phyloP scores from a whole-genome alignment of 2,113 vertebrate species.

The Syrmaticus mikado region DNA sequence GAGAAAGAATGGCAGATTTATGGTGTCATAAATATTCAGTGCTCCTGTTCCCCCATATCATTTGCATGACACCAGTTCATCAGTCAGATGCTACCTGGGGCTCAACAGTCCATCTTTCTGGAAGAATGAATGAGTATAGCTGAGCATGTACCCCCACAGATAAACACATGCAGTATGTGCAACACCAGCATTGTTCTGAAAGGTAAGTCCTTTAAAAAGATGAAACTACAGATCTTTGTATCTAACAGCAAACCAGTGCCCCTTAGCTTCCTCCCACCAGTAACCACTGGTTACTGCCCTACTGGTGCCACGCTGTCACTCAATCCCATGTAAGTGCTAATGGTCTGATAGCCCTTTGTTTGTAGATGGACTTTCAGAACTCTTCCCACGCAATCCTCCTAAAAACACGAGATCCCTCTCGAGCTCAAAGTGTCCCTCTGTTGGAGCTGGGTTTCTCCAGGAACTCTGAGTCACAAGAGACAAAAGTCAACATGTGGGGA shows the following conservation, averaged over 20 bases:
- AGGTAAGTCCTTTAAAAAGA: neutral
- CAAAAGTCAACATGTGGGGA: rapidly evolving
- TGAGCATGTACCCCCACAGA: neutral
- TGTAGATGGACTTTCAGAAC: neutral
- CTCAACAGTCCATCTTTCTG: neutral
- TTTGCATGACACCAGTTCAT: neutral
- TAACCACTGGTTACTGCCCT: neutral
- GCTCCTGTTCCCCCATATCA: neutral
- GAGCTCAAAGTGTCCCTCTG: neutral
- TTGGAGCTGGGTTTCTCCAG: neutral
- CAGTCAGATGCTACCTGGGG: neutral
- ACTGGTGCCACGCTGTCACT: neutral
- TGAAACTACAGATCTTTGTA: neutral
- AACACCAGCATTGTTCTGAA: neutral
- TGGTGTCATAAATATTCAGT: neutral
- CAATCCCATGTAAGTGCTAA: neutral
- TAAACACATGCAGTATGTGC: rapidly evolving
- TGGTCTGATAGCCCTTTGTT: neutral
- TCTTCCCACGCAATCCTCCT: neutral
- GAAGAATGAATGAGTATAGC: neutral
- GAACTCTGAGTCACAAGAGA: neutral
- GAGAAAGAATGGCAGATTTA: neutral
- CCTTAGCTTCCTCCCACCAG: neutral
- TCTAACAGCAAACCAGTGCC: neutral
- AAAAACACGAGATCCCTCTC: rapidly evolving